A percentile compares a stretch with the other conserved stretches of the same genome.
Evolutionary conservation across 2,888 invertebrate genomes (phyloP).

Genomic region (Thymelicus lineola): DNA sequence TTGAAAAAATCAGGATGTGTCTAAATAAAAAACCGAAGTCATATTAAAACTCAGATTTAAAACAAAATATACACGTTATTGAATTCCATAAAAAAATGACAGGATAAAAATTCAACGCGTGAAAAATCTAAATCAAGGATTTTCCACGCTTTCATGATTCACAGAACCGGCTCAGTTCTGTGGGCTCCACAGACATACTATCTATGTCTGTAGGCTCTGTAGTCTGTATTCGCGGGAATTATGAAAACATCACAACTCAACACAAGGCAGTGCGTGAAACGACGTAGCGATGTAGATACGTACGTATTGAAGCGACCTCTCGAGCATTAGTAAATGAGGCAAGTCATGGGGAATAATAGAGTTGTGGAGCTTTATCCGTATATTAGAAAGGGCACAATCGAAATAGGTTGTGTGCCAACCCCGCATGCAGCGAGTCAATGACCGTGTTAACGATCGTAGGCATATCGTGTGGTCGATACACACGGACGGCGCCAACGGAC

Average conservation of each 20-base stretch:
- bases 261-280: slow-evolving; percentile 4
- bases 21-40: no score
- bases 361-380: slow-evolving; percentile 40
- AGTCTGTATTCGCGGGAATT: background rate
- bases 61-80: background rate
- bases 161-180: background rate
- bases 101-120: background rate
- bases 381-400: slow-evolving; percentile 55
- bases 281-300: background rate
- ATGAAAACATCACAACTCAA: background rate
- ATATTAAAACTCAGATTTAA: no score
- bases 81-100: background rate
- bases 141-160: slow-evolving; percentile 4
- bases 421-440: slow-evolving; percentile 60
- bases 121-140: background rate
- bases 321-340: slow-evolving; percentile 44
- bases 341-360: slow-evolving; percentile 46
- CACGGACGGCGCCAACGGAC: slow-evolving; percentile 21
- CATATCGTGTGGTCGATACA: slow-evolving; percentile 49
- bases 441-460: slow-evolving; percentile 59
- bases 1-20: no score
- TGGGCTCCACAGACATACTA: no score
- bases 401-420: slow-evolving; percentile 56
- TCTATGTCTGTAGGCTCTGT: no score
- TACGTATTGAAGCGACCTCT: slow-evolving; percentile 24